Base-by-base conservation (phyloP, 2,113 vertebrate genomes). In the Mastomys natalensis region DNA sequence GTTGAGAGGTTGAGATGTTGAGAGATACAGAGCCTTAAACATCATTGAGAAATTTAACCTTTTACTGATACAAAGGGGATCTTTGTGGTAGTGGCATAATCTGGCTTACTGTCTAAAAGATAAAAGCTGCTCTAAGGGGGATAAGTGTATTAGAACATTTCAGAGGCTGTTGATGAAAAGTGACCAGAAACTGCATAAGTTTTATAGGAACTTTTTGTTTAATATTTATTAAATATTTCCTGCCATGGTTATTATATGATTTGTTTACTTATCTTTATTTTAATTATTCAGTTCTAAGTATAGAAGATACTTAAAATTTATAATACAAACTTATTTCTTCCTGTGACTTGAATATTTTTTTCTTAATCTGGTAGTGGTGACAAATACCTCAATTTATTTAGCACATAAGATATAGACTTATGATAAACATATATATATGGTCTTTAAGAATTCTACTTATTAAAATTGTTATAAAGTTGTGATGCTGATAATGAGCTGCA, bases 261-360 rank as follows among this genome's bases (percentile, higher is more conserved):
- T 66, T 91, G 43, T 95, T 94, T 29, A 73, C 7, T 95, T 84
- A 62, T 85, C 51, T 87, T 53, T 78, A 51, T 95, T 90, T 78
- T 12, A 94, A 72, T 89, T 94, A 89, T 22, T 90, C 48, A 90
- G 66, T 78, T 94, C 96, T 9, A 93, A 91, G 86, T 81, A 1
- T 31, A 91, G 51, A 95, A 90, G 40, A 89, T 68, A 92, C 26
- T 94, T 91, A 90, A 93, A 95, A 81, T 94, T 15, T 93, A 40
- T 91, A 45, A 55, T 86, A 80, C 17, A 96, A 82, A 68, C 72
- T 87, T 40, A 85, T 76, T 94, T 95, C 26, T 94, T 95, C 26
- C 8, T 94, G 15, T 87, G 37, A 80, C 29, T 93, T 86, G 51
- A 16, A 29, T 93, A 19, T 87, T 90, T 95, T n/a, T 70, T 92